Conservation (phyloP, 2,797 vertebrate genomes). For the Benthosema pterotum region DNA sequence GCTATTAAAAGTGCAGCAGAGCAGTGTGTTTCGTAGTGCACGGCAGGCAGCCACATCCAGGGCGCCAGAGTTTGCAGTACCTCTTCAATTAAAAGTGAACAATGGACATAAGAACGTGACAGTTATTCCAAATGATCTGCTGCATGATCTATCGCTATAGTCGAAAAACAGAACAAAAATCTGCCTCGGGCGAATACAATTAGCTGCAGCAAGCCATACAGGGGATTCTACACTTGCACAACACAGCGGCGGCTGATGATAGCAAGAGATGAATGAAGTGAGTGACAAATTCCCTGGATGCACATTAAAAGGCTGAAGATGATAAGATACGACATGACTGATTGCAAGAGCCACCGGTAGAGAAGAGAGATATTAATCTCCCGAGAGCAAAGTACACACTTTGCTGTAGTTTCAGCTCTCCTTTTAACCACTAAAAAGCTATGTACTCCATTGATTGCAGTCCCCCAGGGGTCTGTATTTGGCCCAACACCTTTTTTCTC, state of each 20-base stretch:
- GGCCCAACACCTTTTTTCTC: no score
- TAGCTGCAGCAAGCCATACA: constrained; percentile 9
- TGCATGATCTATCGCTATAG: constrained; percentile 8
- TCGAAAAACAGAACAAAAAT: constrained; percentile 34
- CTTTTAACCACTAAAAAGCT: no score
- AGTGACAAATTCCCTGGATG: constrained; percentile 1
- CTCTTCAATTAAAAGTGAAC: constrained; percentile 50
- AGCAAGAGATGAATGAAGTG: constrained; percentile 13
- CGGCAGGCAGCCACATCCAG: constrained; percentile 30
- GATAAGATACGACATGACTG: background rate
- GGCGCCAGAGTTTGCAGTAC: constrained; percentile 24
- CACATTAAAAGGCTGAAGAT: background rate
- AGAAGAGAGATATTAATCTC: background rate
- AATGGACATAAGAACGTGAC: constrained; percentile 29
- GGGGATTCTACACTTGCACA: constrained; percentile 20
- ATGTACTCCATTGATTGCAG: no score
- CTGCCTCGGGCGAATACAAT: constrained; percentile 19
- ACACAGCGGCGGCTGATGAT: constrained; percentile 13
- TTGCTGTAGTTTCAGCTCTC: background rate
- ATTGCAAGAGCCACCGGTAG: background rate
- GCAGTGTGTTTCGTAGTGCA: constrained; percentile 49
- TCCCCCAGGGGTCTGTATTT: no score
- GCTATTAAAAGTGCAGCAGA: constrained; percentile 67
- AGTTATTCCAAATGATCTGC: constrained; percentile 22
- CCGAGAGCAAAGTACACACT: background rate